These are phyloP conservation scores for Alcedo atthis DNA, from an alignment of 2,797 vertebrate species.

Conservation along the genomic window DNA sequence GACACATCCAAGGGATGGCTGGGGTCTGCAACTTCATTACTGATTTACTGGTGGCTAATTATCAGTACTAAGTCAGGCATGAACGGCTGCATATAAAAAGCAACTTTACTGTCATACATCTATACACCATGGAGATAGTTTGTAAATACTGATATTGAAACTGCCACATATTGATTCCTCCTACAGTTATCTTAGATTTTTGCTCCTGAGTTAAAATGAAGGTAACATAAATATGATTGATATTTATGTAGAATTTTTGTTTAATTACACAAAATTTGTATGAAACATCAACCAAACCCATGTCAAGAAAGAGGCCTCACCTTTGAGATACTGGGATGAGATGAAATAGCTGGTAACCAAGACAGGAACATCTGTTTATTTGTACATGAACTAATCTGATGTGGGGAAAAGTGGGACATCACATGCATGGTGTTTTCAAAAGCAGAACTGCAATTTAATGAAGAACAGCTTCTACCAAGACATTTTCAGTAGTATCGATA, in stretches of 20 bases:
- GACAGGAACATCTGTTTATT: neutral
- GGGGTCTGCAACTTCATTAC: neutral
- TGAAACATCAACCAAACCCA: neutral
- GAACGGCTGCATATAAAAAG: neutral
- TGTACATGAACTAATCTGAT: neutral
- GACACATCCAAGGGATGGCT: neutral
- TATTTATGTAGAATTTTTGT: neutral
- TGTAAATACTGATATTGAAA: neutral
- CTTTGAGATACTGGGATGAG: neutral
- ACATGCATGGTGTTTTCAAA: neutral
- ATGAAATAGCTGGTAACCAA: neutral
- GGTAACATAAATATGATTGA: neutral
- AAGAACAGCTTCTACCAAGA: neutral
- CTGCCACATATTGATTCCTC: neutral
- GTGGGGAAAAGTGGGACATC: neutral
- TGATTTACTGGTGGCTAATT: neutral
- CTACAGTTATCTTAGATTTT: neutral
- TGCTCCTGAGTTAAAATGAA: neutral
- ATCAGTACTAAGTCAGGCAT: neutral
- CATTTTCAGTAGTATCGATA: neutral
- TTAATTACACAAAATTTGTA: neutral
- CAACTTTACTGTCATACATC: neutral
- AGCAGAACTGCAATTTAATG: neutral
- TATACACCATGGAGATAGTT: neutral
- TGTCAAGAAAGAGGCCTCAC: neutral